phyloP scores from a whole-genome alignment of 2,113 vertebrate species.

The Thamnaconus septentrionalis region DNA sequence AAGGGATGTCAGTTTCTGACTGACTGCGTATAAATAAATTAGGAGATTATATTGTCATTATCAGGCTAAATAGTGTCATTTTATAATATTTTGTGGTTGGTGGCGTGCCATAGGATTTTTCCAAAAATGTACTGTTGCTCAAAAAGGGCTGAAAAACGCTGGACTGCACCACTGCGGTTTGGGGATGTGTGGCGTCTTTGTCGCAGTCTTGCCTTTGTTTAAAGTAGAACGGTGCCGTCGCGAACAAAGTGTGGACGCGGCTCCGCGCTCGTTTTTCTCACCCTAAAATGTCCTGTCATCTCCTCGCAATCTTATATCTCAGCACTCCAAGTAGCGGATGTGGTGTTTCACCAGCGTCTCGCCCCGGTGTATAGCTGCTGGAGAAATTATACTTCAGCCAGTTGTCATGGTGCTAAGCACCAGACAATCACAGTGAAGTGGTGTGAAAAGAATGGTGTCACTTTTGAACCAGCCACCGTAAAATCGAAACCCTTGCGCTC shows the following conservation, averaged over 20 bases:
- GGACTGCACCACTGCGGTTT: too few species aligned
- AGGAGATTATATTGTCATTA: too few species aligned
- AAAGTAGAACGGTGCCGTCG: constrained; percentile 11
- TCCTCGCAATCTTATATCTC: constrained; percentile 30
- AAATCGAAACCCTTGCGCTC: too few species aligned
- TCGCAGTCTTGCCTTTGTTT: constrained; percentile 23
- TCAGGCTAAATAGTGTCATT: too few species aligned
- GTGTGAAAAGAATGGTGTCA: constrained; percentile 5
- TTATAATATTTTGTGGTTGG: too few species aligned
- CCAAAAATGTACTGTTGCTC: too few species aligned
- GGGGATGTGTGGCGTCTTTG: background rate
- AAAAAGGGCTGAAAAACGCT: too few species aligned
- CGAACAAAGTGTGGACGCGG: constrained; percentile 35
- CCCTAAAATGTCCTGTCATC: constrained; percentile 46
- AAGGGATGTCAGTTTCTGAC: too few species aligned
- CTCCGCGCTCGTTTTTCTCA: constrained; percentile 30
- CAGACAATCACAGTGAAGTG: constrained; percentile 3
- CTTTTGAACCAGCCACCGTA: background rate
- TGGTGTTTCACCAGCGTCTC: constrained; percentile 16
- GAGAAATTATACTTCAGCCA: constrained; percentile 11
- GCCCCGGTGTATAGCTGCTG: constrained; percentile 14
- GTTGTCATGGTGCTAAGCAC: constrained; percentile 8
- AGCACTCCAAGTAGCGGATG: constrained; percentile 17
- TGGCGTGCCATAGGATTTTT: too few species aligned
- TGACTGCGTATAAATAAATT: too few species aligned